Evolutionary conservation across 2,888 invertebrate genomes (phyloP), one percentile per base, ranked within the genome.

Genomic region (Drosophila subquinaria): DNA sequence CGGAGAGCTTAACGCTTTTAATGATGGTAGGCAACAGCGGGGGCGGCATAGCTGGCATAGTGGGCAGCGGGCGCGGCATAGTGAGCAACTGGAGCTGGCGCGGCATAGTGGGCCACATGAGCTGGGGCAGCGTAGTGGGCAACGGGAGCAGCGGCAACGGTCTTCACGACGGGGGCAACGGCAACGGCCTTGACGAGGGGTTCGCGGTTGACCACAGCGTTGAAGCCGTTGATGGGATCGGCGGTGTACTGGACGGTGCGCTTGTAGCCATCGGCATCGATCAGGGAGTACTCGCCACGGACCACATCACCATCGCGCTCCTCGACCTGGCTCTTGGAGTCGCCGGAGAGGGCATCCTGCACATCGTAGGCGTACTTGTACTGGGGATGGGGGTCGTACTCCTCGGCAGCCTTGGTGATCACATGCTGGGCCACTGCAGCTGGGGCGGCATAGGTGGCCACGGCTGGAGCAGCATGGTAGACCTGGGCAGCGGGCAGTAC

Each of bases 271-370:
- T 93, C 92, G 59, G 92, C 79, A 75, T 93, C 92, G 42, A 92
- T 67, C 53, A 93, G 77, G 3, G 92, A 92, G 76, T 93, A 93
- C 73, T 92, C 92, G 56, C 92, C 93, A 72, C 90, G 90, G n/a
- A 93, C 92, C 10, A 90, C 91, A 81, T 93, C 92, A 53, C 92
- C 92, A 69, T 92, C 90, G 42, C 92, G 92, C 53, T 90, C 89
- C 83, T 93, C 92, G 62, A 90, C 83, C 75, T 92, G 92, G 76
- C 84, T 92, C 83, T 93, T 93, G 52, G 91, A 90, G 69, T 93
- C 92, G 9, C 93, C 93, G 17, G 93, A 92, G 20, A 92, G 66
- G 3, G 82, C 43, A 65, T 93, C 93, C 69, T 92, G 90, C 8
- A 92, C 90, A 79, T 92, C 91, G 72, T 93, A 93, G 38, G 88